These are phyloP conservation scores for Scalopus aquaticus DNA, from an alignment of 2,113 vertebrate genomes.

Conservation along the genomic window DNA sequence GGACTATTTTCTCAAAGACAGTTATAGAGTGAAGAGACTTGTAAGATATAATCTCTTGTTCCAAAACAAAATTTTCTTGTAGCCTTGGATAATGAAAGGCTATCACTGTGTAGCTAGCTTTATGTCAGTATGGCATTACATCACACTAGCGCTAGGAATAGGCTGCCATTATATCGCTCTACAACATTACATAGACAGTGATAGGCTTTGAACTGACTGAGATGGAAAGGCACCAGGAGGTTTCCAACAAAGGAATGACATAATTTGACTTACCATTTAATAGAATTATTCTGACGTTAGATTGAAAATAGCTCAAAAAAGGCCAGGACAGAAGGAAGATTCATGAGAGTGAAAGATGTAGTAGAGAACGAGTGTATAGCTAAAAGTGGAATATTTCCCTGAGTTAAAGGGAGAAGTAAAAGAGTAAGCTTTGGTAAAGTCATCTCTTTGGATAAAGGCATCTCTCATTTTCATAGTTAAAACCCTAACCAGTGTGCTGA, in stretches of 20 bases:
- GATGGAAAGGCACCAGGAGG: background rate
- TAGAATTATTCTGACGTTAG: slow-evolving; percentile 21
- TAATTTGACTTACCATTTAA: slow-evolving; percentile 28
- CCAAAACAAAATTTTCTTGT: background rate
- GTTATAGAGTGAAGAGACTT: background rate
- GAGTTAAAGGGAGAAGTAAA: background rate
- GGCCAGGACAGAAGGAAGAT: background rate
- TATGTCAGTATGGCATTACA: too few relatives aligned
- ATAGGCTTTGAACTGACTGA: background rate
- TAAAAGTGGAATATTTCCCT: background rate
- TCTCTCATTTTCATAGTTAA: slow-evolving; percentile 34
- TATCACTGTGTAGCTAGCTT: background rate
- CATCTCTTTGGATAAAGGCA: background rate
- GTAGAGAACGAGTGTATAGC: background rate
- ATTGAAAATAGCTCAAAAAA: slow-evolving; percentile 51
- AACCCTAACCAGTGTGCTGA: background rate
- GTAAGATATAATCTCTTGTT: background rate
- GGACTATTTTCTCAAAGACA: background rate
- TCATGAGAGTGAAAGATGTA: background rate
- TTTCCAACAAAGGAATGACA: background rate
- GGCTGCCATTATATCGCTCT: background rate
- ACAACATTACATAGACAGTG: background rate
- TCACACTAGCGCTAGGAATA: background rate
- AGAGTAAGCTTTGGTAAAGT: fast-evolving
- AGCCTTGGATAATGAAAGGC: background rate